Conservation (phyloP, 92 coral and sea anemone species). For the Hydrozoanthus gracilis region DNA sequence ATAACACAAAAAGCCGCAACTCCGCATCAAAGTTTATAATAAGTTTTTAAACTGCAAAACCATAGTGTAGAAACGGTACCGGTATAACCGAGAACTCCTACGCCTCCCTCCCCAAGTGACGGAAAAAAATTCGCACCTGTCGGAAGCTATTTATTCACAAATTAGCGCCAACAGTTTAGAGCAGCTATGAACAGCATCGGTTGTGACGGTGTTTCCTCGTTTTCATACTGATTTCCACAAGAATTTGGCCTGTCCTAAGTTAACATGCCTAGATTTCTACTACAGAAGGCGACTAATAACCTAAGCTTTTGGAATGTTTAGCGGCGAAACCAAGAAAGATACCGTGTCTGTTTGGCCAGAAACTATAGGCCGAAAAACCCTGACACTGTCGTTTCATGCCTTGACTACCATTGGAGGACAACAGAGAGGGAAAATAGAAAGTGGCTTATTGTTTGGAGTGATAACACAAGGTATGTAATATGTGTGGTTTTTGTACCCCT, state of each 20-base stretch:
- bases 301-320: conserved; percentile 46
- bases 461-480: conserved; percentile 37
- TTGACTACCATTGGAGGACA: conserved; percentile 25
- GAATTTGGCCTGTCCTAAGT: conserved; percentile 50
- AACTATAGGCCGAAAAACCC: conserved; percentile 45
- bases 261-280: conserved; percentile 47
- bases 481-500: conserved; percentile 11
- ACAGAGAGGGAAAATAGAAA: conserved; percentile 38
- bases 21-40: not conserved
- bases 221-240: conserved; percentile 53
- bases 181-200: conserved; percentile 27
- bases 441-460: conserved; percentile 32
- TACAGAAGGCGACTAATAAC: conserved; percentile 25
- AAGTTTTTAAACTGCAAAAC: conserved; percentile 4
- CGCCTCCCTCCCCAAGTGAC: conserved; percentile 21
- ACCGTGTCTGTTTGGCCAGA: conserved; percentile 46
- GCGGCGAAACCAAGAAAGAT: conserved; percentile 50
- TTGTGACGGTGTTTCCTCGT: conserved; percentile 47
- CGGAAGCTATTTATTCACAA: not conserved
- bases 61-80: not conserved
- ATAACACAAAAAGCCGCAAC: conserved; percentile 9
- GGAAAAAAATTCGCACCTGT: not conserved
- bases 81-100: conserved; percentile 10
- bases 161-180: conserved; percentile 2
- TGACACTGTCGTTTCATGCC: conserved; percentile 50